Evolutionary conservation across 1,140 invertebrate genomes (phyloP).

Genomic region (Pollicipes pollicipes): DNA sequence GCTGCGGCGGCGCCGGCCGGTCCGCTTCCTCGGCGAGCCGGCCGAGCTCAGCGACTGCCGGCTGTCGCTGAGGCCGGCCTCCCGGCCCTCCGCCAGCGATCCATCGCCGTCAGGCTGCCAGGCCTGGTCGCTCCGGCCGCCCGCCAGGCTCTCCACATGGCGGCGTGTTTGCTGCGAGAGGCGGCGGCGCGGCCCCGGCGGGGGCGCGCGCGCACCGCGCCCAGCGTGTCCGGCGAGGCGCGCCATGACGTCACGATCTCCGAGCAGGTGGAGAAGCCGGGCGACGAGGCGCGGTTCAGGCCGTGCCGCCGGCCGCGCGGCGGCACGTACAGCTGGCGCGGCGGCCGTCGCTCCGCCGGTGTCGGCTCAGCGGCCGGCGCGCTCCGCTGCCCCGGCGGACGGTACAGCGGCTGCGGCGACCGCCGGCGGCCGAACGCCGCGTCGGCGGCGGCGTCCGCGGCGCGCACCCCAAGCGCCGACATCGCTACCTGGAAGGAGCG

Average conservation of each 20-base stretch:
- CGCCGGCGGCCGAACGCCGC: neutral
- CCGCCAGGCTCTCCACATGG: neutral
- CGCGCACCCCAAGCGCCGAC: neutral
- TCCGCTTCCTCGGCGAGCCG: neutral
- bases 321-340: slow-evolving; percentile 9
- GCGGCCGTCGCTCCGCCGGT: neutral
- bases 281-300: neutral
- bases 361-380: no score
- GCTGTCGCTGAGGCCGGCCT: neutral
- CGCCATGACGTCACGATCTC: slow-evolving; percentile 69
- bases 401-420: neutral
- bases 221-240: slow-evolving; percentile 57
- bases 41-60: neutral
- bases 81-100: no score
- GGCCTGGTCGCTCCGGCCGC: neutral
- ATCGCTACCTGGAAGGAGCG: neutral
- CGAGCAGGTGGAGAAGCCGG: slow-evolving; percentile 52
- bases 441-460: neutral
- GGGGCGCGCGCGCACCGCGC: slow-evolving; percentile 19
- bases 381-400: no score
- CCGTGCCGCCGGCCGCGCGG: neutral
- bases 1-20: no score
- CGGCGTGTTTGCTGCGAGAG: neutral
- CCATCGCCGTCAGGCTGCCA: no score
- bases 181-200: no score